These are phyloP conservation scores for Platycnemis pennipes DNA, from an alignment of 2,888 invertebrate genomes.

Conservation along the genomic window DNA sequence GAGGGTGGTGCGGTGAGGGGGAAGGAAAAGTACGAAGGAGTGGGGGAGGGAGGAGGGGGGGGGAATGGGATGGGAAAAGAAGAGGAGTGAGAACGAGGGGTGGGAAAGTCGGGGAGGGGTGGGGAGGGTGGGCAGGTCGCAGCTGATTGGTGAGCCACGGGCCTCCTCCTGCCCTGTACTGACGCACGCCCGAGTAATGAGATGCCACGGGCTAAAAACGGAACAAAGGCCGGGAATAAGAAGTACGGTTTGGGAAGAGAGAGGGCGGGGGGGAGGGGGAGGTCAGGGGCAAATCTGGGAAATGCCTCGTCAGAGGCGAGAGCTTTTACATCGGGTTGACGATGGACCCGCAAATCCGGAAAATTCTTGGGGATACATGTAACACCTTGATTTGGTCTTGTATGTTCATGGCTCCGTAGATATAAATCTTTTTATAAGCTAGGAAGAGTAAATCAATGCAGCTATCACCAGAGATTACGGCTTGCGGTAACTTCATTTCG, in stretches of 20 bases:
- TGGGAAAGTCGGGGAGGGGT: background rate
- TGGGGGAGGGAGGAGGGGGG: background rate
- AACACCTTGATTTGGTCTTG: no score
- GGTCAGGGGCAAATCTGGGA: background rate
- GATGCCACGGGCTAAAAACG: constrained; percentile 61
- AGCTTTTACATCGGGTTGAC: no score
- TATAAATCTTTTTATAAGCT: no score
- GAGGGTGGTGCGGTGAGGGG: background rate
- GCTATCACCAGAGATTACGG: no score
- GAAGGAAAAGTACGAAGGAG: background rate
- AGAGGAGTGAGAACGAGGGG: background rate
- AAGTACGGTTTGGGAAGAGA: background rate
- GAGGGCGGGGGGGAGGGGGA: constrained; percentile 1
- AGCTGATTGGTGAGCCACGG: constrained; percentile 3
- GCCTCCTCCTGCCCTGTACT: background rate
- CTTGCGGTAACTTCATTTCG: no score
- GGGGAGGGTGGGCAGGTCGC: background rate
- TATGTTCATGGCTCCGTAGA: no score
- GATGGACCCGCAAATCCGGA: no score
- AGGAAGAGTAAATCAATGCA: no score
- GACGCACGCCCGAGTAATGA: constrained; percentile 67
- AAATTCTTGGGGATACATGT: no score
- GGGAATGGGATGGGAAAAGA: background rate
- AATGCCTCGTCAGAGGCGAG: background rate
- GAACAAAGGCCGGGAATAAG: constrained; percentile 36